Conservation (phyloP, 2,797 vertebrate genomes). For the Tapera naevia region DNA sequence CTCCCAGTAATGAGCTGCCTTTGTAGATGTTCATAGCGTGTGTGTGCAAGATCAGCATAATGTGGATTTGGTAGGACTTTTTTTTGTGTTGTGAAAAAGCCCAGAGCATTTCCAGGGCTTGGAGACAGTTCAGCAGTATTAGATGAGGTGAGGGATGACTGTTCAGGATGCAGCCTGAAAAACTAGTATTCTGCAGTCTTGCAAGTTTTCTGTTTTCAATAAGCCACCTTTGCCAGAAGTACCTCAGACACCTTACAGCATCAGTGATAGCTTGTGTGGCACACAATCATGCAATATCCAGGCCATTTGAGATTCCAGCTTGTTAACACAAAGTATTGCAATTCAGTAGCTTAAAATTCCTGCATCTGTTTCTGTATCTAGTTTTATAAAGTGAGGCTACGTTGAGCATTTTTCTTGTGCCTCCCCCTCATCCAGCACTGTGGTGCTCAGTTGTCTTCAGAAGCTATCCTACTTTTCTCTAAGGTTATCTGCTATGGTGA, state of each 20-base stretch:
- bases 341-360: background rate
- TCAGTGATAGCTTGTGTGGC: background rate
- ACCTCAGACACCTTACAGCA: accelerated
- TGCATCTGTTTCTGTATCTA: accelerated
- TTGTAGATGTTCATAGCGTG: accelerated
- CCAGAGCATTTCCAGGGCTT: background rate
- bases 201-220: accelerated
- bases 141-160: background rate
- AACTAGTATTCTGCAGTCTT: accelerated
- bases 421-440: accelerated
- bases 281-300: background rate
- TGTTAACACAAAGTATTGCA: background rate
- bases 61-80: background rate
- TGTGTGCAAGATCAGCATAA: accelerated
- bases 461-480: background rate
- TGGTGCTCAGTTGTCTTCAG: background rate
- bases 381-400: background rate
- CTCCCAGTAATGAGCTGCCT: accelerated
- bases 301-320: background rate
- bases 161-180: background rate
- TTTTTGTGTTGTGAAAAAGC: accelerated
- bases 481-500: background rate
- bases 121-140: background rate
- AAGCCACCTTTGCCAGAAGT: background rate
- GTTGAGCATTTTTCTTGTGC: accelerated